These are phyloP conservation scores for Hypocryptadius cinnamomeus DNA, from an alignment of 2,113 vertebrate genomes.

Conservation along the genomic window DNA sequence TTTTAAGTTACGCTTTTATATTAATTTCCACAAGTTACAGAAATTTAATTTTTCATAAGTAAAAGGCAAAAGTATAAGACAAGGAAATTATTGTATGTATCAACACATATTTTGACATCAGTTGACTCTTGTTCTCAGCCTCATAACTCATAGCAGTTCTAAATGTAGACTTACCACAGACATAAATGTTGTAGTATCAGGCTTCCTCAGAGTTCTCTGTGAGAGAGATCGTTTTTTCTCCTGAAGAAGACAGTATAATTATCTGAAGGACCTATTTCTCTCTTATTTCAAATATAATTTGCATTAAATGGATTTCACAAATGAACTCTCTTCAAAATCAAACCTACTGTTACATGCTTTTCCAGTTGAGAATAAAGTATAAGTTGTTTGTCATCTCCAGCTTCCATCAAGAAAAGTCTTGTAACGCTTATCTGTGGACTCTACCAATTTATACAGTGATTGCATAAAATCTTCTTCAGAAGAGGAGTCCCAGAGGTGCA, in stretches of 20 bases:
- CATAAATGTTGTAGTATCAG: background rate
- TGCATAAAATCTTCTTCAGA: background rate
- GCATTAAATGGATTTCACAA: background rate
- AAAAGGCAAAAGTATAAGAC: background rate
- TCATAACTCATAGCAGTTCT: background rate
- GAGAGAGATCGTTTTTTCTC: background rate
- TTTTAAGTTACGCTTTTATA: background rate
- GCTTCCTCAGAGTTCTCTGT: background rate
- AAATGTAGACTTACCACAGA: background rate
- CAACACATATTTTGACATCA: background rate
- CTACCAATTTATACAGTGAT: background rate
- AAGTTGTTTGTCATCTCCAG: background rate
- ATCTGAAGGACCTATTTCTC: background rate
- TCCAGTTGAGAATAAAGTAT: background rate
- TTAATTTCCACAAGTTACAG: background rate
- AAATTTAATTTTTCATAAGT: background rate
- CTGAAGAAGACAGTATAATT: background rate
- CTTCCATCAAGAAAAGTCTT: background rate
- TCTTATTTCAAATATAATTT: background rate
- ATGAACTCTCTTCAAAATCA: background rate
- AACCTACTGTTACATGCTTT: background rate
- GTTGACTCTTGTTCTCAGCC: background rate
- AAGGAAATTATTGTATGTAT: background rate
- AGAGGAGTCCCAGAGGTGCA: conserved; percentile 36
- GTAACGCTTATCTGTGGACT: background rate